Evolutionary conservation across 2,113 vertebrate genomes (phyloP).

Genomic region (Machaerirhynchus nigripectus): DNA sequence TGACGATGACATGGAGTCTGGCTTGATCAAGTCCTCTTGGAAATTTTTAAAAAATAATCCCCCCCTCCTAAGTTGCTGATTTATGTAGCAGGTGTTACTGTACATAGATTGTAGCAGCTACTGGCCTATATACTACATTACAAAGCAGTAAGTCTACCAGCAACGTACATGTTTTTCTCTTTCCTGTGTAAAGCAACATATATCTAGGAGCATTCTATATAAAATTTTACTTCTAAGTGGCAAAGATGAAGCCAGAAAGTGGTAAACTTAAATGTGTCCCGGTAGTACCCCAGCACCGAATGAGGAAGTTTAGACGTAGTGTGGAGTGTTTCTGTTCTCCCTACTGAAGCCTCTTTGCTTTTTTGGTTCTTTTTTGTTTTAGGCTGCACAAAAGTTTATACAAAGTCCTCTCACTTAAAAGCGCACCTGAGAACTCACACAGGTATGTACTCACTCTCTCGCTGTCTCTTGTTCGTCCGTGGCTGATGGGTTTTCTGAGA

Average conservation of each 20-base stretch:
- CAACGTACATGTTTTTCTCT: background rate
- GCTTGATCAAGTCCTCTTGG: background rate
- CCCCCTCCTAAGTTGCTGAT: background rate
- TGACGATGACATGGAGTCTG: background rate
- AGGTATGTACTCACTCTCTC: slow-evolving; percentile 75
- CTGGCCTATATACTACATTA: background rate
- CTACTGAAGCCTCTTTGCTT: background rate
- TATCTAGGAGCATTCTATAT: background rate
- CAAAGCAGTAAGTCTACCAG: background rate
- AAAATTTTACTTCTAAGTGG: background rate
- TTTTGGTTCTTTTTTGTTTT: slow-evolving; percentile 63
- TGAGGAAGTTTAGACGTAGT: background rate
- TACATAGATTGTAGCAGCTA: background rate
- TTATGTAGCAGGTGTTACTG: background rate
- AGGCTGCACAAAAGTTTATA: slow-evolving; percentile 98
- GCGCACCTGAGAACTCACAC: slow-evolving; percentile 96
- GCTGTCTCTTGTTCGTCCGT: slow-evolving; percentile 18
- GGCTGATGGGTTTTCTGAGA: slow-evolving; percentile 50
- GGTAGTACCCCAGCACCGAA: background rate
- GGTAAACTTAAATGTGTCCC: background rate
- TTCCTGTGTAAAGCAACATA: background rate
- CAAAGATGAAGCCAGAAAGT: background rate
- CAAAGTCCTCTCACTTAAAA: slow-evolving; percentile 97
- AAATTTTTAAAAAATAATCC: background rate
- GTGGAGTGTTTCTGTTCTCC: background rate